These are phyloP conservation scores for Drosophila willistoni DNA, from an alignment of 1,140 invertebrate genomes.

Conservation along the genomic window DNA sequence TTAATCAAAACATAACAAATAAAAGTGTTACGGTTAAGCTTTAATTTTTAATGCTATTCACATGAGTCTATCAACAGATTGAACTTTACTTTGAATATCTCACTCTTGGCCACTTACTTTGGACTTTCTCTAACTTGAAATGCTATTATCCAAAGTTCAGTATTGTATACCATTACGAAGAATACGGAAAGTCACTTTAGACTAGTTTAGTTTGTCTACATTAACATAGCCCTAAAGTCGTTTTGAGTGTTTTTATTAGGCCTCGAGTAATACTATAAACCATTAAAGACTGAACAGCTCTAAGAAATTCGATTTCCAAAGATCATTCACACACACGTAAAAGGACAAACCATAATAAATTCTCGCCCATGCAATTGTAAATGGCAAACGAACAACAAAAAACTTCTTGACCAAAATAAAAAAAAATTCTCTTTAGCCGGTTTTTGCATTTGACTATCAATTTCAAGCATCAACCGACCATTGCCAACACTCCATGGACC, in stretches of 20 bases:
- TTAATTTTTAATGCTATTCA: background rate
- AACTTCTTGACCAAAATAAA: slow-evolving; percentile 66
- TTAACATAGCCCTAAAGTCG: no score
- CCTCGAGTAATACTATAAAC: no score
- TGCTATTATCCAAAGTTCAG: no score
- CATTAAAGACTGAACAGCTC: background rate
- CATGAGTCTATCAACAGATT: no score
- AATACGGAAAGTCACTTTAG: no score
- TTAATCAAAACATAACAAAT: no score
- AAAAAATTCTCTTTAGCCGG: slow-evolving; percentile 71
- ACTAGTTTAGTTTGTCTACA: no score
- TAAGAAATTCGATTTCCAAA: background rate
- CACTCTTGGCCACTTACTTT: no score
- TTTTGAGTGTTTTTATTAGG: no score
- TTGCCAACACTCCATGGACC: slow-evolving; percentile 59
- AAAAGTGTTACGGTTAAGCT: background rate
- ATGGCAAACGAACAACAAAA: slow-evolving; percentile 75
- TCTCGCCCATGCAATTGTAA: slow-evolving; percentile 30
- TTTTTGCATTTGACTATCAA: slow-evolving; percentile 46
- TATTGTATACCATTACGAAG: no score
- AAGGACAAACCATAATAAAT: slow-evolving; percentile 46
- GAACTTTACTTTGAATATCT: no score
- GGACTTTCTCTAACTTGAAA: no score
- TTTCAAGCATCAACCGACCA: background rate
- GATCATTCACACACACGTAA: slow-evolving; percentile 22